Base-by-base conservation (phyloP, 2,797 vertebrate genomes). In the Gouania willdenowi region DNA sequence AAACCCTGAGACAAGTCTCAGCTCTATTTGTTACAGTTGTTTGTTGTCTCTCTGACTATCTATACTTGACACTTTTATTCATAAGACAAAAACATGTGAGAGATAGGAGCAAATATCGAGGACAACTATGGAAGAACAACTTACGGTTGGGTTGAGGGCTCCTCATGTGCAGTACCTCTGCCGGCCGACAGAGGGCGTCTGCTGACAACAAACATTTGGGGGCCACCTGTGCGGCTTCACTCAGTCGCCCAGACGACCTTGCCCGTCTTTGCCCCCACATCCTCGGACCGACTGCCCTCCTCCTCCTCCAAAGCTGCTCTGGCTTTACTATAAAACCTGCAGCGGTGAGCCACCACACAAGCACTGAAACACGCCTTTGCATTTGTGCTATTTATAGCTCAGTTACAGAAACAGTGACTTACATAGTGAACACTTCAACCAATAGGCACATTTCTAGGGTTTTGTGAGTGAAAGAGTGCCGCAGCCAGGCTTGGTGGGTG, bases 231-330 rank as follows among this genome's bases (percentile, higher is more conserved):
- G 4, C 56, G 48, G 65, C 60, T 49, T 40, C 44, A 5, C 53
- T 53, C 49, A 36, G 29, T 59, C 61, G 82, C 73, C 73, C 66
- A 54, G 70, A 77, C 64, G 80, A 82, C 82, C 79, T 85, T 82
- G 77, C 38, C 51, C 23, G 47, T 71, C n/a, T 39, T 26, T 59
- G 40, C 24, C 57, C 38, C 45, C 38, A 29, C 52, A 33, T 12
- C 50, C 60, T 30, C 56, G 50, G 50, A 60, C 32, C 58, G 50
- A 36, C 56, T 23, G 62, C 26, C 26, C 33, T 41, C 7, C 13
- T 7, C 13, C 22, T 23, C n/a, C 47, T 53, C 55, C 17, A 35
- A 61, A 43, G 56, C 27, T 19, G 25, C 25, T 34, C 36, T 38
- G 41, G 49, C 75, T 77, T 64, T 53, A 41, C 52, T 43, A 42